Conservation (phyloP, 2,113 vertebrate species). For the Arothron firmamentum region DNA sequence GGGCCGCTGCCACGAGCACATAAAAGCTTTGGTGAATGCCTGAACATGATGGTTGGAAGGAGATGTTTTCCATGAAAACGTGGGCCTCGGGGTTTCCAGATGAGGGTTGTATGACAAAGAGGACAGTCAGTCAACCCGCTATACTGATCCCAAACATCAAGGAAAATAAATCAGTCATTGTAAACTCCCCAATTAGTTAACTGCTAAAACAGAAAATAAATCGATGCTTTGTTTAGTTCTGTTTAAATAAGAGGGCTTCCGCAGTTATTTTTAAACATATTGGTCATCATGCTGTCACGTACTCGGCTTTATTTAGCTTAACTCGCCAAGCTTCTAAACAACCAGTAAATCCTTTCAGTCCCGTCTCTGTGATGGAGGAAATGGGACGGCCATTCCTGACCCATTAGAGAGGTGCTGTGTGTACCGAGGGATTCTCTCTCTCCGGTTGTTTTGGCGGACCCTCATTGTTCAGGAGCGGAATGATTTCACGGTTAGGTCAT, state of each 20-base stretch:
- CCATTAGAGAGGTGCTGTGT: slow-evolving; percentile 56
- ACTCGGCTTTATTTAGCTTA: slow-evolving; percentile 28
- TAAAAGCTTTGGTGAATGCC: not conserved
- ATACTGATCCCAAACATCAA: not conserved
- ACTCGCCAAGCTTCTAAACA: slow-evolving; percentile 29
- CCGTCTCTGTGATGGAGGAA: slow-evolving; percentile 39
- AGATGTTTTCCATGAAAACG: slow-evolving; percentile 29
- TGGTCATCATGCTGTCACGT: not conserved
- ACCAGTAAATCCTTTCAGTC: slow-evolving; percentile 24
- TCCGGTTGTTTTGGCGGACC: slow-evolving; percentile 49
- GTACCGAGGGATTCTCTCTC: slow-evolving; percentile 36
- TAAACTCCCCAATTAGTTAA: not conserved
- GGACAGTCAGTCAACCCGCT: not conserved
- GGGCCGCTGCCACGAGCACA: no score
- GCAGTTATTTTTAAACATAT: slow-evolving; percentile 32
- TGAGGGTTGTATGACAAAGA: slow-evolving; percentile 32
- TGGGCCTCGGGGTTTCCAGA: slow-evolving; percentile 43
- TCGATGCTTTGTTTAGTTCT: no score
- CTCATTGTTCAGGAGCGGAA: slow-evolving; percentile 63
- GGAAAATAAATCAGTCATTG: not conserved
- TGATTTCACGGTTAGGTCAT: slow-evolving; percentile 69
- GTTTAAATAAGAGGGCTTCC: no score
- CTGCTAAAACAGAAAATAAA: no score
- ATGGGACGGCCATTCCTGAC: slow-evolving; percentile 49
- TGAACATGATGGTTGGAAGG: slow-evolving; percentile 2